Percentiles rank a stretch among this genome's conserved stretches.
phyloP scores from a whole-genome alignment of 2,888 invertebrate species.

The Leptinotarsa rubiginosa region DNA sequence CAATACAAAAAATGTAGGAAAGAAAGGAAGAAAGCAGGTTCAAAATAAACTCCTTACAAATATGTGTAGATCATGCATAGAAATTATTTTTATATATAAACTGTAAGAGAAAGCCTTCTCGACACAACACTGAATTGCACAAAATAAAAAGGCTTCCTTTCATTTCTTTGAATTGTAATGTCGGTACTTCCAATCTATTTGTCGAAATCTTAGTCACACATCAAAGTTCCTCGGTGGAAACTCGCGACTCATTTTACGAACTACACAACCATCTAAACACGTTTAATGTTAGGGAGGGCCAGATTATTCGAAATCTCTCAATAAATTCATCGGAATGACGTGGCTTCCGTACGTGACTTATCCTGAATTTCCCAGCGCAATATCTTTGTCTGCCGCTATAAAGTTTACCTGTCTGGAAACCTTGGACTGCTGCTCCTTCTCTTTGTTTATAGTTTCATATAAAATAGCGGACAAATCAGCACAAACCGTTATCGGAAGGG shows the following conservation, averaged over 20 bases:
- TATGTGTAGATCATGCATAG: too few relatives aligned
- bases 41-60: too few relatives aligned
- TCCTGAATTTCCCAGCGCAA: constrained; percentile 26
- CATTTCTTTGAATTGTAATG: not conserved
- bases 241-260: constrained; percentile 29
- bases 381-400: constrained; percentile 20
- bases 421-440: constrained; percentile 6
- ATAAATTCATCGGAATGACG: constrained; percentile 31
- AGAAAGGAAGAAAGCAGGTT: too few relatives aligned
- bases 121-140: too few relatives aligned
- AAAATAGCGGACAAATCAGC: constrained; percentile 9
- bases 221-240: constrained; percentile 23
- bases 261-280: constrained; percentile 28
- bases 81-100: too few relatives aligned
- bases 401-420: constrained; percentile 19
- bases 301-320: constrained; percentile 18
- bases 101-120: too few relatives aligned
- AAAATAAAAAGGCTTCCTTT: not conserved
- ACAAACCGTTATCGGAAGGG: constrained; percentile 22
- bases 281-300: constrained; percentile 29
- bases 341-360: constrained; percentile 34
- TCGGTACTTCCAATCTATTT: not conserved
- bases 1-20: too few relatives aligned
- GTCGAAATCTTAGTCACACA: constrained; percentile 4
- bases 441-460: constrained; percentile 29